Base-by-base conservation (phyloP, 2,888 invertebrate genomes). In the Rhamnusium bicolor region DNA sequence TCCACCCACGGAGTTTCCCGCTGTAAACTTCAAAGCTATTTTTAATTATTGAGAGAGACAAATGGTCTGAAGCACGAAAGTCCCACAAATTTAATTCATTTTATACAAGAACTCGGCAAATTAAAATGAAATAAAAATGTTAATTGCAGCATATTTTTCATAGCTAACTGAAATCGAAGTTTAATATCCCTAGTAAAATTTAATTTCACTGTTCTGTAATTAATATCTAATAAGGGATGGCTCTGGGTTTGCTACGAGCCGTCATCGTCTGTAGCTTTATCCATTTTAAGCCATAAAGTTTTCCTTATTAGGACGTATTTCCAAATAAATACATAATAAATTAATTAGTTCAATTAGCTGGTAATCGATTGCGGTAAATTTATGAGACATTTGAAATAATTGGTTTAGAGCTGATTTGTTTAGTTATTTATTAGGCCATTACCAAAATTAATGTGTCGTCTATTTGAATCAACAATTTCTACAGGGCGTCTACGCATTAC, bases 241-340 rank as follows among this genome's bases (percentile, higher is more conserved):
- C 54, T 56, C 54, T n/a, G 14, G 54, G 21, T 27, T 54, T 54
- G 19, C 27, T 24, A 12, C 16, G n/a, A n/a, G 32, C 32, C 29
- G 4, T 32, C 19, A 53, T 53, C 53, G 10, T 29, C 16, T 16
- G 6, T 16, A 8, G 14, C 8, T 58, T 29, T 29, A 29, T 14
- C 10, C 56, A 58, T 29, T 58, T 29, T 16, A 14, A 7, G 16
- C 14, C 56, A 54, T 24, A 54, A 24, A 54, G 54, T 24, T n/a
- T 14, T 16, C 29, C 58, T 32, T 27, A 51, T 51, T 27, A 32
- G 16, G 32, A 24, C 18, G 32, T 32, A 61, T 18, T 46, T 21
- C 46, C 61, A 12, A 46, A 61, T 46, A 61, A 61, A 61, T 61
- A 61, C 21, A 47, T 47, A 61, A 61, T 61, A 61, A 61, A 61